Evolutionary conservation across 1,140 invertebrate species (phyloP).

Genomic region (Mylabris phalerata): DNA sequence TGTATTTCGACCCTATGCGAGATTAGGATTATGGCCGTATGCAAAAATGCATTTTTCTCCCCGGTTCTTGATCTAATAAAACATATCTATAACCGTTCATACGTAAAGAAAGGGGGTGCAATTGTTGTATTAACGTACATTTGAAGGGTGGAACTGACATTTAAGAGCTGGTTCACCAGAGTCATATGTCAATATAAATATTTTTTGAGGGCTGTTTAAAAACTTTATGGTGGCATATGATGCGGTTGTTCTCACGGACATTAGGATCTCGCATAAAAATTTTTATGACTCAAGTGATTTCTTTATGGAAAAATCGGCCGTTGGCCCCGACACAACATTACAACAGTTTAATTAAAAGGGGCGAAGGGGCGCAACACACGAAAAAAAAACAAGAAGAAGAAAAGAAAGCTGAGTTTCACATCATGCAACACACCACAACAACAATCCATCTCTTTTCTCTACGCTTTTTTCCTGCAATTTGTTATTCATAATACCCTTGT

Average conservation of each 20-base stretch:
- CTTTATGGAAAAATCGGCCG: background rate
- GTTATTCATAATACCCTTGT: slow-evolving; percentile 11
- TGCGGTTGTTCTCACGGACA: slow-evolving; percentile 37
- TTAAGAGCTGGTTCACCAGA: slow-evolving; percentile 28
- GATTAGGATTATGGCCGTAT: slow-evolving; percentile 20
- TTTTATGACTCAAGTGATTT: slow-evolving; percentile 19
- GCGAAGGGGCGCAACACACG: too few species aligned
- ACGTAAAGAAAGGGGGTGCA: slow-evolving; percentile 3
- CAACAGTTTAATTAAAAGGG: background rate
- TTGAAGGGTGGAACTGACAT: slow-evolving; percentile 10
- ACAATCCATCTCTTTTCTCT: too few species aligned
- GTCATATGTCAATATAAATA: slow-evolving; percentile 40
- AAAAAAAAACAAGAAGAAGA: background rate
- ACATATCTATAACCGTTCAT: slow-evolving; percentile 20
- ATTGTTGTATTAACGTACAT: background rate
- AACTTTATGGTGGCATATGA: slow-evolving; percentile 27
- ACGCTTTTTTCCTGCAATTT: background rate
- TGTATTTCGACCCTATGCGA: slow-evolving; percentile 7
- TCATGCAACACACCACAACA: background rate
- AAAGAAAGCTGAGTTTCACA: background rate
- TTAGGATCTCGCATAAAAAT: slow-evolving; percentile 31
- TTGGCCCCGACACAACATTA: background rate
- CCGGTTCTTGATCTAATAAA: slow-evolving; percentile 10
- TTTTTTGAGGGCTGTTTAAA: slow-evolving; percentile 33
- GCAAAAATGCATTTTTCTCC: slow-evolving; percentile 14